Evolutionary conservation across 1,140 invertebrate genomes (phyloP).

Genomic region (Drosophila bocki): DNA sequence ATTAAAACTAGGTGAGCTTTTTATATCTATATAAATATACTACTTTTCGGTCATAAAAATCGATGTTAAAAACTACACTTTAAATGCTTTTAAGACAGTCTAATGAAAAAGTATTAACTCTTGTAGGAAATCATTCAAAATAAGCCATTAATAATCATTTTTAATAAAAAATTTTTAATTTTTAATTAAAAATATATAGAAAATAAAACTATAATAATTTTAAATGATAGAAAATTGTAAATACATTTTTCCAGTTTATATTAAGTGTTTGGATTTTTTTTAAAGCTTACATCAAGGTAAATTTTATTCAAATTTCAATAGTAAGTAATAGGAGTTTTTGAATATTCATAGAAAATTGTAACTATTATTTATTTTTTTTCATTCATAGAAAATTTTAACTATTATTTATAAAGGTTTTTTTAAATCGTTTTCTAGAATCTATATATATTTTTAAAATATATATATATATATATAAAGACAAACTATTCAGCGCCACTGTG

Average conservation of each 20-base stretch:
- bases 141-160: too few species aligned
- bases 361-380: background rate
- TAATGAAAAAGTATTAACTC: background rate
- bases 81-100: background rate
- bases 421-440: background rate
- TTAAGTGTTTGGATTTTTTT: too few species aligned
- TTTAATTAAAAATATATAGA: too few species aligned
- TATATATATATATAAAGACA: background rate
- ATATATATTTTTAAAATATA: background rate
- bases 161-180: too few species aligned
- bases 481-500: slow-evolving; percentile 42
- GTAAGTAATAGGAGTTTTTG: background rate
- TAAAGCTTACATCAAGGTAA: background rate
- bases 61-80: background rate
- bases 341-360: background rate
- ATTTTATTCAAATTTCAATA: background rate
- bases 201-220: too few species aligned
- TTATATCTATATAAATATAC: background rate
- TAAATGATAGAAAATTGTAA: background rate
- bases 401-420: too few species aligned
- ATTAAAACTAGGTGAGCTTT: background rate
- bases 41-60: background rate
- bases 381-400: too few species aligned
- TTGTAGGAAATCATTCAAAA: background rate
- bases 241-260: too few species aligned